These are phyloP conservation scores for Brassicogethes aeneus DNA, from an alignment of 2,888 invertebrate species.

Conservation along the genomic window DNA sequence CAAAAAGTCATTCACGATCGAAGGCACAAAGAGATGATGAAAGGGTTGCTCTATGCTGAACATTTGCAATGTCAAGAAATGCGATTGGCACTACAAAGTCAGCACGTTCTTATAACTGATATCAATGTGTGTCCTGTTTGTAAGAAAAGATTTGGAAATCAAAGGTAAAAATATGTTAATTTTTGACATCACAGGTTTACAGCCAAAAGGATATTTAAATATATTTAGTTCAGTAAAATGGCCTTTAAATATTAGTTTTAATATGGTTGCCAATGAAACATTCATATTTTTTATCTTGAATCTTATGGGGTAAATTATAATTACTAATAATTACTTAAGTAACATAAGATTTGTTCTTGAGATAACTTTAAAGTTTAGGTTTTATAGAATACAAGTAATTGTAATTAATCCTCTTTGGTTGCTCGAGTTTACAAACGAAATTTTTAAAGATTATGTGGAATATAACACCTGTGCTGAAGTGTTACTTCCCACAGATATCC, in stretches of 20 bases:
- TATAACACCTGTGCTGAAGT: too few species aligned
- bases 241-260: constrained; percentile 1
- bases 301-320: neutral
- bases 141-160: constrained; percentile 86
- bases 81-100: constrained; percentile 71
- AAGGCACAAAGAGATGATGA: constrained; percentile 69
- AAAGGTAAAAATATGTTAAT: constrained; percentile 60
- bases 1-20: constrained; percentile 65
- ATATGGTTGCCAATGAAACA: neutral
- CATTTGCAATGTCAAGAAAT: constrained; percentile 76
- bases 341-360: too few species aligned
- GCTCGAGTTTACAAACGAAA: too few species aligned
- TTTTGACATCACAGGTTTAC: too few species aligned
- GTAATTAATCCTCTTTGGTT: too few species aligned
- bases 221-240: neutral
- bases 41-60: constrained; percentile 77
- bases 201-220: constrained; percentile 1
- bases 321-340: too few species aligned
- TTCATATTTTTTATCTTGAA: too few species aligned
- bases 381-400: too few species aligned
- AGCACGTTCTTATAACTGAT: constrained; percentile 76
- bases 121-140: constrained; percentile 85
- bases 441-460: too few species aligned
- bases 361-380: too few species aligned
- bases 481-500: too few species aligned